Conservation (phyloP, 1,140 invertebrate genomes). For the Phymorhynchus buccinoides region DNA sequence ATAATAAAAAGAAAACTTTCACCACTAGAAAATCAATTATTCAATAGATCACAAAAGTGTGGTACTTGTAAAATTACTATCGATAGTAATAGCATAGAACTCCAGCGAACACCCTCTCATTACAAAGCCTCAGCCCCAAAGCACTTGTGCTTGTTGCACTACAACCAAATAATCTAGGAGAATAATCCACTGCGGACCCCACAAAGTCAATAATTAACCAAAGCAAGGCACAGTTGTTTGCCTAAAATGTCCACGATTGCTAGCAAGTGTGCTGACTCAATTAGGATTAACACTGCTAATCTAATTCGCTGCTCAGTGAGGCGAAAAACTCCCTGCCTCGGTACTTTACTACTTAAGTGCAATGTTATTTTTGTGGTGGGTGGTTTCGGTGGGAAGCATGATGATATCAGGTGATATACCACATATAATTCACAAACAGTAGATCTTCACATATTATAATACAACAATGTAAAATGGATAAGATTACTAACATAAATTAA, state of each 20-base stretch:
- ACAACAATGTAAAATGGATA: neutral
- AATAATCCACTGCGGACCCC: neutral
- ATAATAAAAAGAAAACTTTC: too few relatives aligned
- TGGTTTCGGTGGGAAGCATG: neutral
- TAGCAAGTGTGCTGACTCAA: neutral
- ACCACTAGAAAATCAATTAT: too few relatives aligned
- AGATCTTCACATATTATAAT: neutral
- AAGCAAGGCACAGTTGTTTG: neutral
- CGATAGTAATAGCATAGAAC: too few relatives aligned
- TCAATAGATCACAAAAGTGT: too few relatives aligned
- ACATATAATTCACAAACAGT: too few relatives aligned
- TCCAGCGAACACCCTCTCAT: too few relatives aligned
- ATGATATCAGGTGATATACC: too few relatives aligned
- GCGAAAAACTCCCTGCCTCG: neutral
- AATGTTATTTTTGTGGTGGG: neutral
- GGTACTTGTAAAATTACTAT: too few relatives aligned
- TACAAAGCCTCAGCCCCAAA: too few relatives aligned
- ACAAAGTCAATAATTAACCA: neutral
- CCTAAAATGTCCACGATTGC: neutral
- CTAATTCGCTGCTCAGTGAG: neutral
- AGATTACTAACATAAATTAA: neutral
- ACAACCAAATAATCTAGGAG: neutral
- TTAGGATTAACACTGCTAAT: neutral
- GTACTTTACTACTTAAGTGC: neutral
- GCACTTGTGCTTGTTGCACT: neutral